Base-by-base conservation (phyloP, 2,113 vertebrate genomes). In the Halcyon malimbica region DNA sequence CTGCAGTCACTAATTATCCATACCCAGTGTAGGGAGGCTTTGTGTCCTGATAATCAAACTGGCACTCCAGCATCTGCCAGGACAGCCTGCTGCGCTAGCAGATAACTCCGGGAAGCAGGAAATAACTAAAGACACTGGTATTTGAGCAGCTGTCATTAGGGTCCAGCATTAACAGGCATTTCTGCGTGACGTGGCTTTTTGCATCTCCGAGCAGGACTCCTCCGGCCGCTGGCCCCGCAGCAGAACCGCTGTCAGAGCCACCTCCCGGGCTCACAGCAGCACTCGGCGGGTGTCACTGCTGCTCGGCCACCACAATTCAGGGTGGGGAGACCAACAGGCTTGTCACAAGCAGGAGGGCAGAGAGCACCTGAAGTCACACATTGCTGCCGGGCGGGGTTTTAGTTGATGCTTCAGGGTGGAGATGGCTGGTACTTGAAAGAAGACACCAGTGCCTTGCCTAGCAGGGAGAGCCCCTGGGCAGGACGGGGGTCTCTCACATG, bases 291-390 rank as follows among this genome's bases (percentile, higher is more conserved):
- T 46, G 48, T 33, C 48, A 19, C 48, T 23, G 46, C 29, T 33
- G n/a, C 39, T 25, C 2, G 3, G 62, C 5, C 4, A 2, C 71
- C 64, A 11, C 0, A 2, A 13, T 7, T 54, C 5, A 4, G 48
- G 57, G 57, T 4, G 3, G 1, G 50, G 68, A 44, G 35, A 59
- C 69, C 2, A 0, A 21, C 14, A 39, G 48, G 42, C 42, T 50
- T 4, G 33, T 68, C 35, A 15, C 1, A 1, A 63, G 20, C 29
- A 16, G 44, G 46, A 42, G n/a, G 29, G 41, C 90, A 76, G 83
- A 29, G 62, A 24, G 1, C 11, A 28, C 23, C 54, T 24, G 54
- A 51, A 8, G 46, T 46, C 51, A 16, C 31, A 28, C 0, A 5
- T 59, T 41, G 60, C 44, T 75, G 59, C 60, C 6, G 31, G 37